phyloP scores from a whole-genome alignment of 1,140 invertebrate species.

The Chironomus striatipennis region DNA sequence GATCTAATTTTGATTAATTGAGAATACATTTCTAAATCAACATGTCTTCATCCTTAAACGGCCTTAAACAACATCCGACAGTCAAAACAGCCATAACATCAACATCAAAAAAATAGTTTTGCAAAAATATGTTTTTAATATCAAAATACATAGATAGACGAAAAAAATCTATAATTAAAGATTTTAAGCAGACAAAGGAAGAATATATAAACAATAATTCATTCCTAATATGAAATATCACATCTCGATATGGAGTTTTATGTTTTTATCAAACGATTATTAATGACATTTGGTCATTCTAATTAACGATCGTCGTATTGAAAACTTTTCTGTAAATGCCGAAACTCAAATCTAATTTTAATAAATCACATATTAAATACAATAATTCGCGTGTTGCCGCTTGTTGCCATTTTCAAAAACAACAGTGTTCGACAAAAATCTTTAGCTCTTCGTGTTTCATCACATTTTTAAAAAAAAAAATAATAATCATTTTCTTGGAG shows the following conservation, averaged over 20 bases:
- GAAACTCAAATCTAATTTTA: background rate
- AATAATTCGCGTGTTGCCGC: background rate
- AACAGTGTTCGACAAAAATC: background rate
- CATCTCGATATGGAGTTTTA: background rate
- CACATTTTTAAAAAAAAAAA: background rate
- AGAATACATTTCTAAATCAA: no score
- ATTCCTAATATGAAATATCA: no score
- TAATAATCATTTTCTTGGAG: background rate
- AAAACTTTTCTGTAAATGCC: background rate
- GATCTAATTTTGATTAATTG: no score
- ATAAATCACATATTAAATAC: background rate
- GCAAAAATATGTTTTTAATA: no score
- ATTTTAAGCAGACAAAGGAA: no score
- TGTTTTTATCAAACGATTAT: conserved; percentile 3
- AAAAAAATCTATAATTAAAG: no score
- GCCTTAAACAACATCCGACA: no score
- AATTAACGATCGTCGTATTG: background rate
- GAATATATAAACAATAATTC: no score
- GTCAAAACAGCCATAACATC: no score
- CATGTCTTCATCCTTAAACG: no score
- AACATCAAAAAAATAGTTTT: no score
- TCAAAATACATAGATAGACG: no score
- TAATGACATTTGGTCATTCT: background rate
- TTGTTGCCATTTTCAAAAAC: background rate
- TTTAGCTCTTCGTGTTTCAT: background rate